These are phyloP conservation scores for Falco novaeseelandiae DNA, from an alignment of 2,797 vertebrate species.

Conservation along the genomic window DNA sequence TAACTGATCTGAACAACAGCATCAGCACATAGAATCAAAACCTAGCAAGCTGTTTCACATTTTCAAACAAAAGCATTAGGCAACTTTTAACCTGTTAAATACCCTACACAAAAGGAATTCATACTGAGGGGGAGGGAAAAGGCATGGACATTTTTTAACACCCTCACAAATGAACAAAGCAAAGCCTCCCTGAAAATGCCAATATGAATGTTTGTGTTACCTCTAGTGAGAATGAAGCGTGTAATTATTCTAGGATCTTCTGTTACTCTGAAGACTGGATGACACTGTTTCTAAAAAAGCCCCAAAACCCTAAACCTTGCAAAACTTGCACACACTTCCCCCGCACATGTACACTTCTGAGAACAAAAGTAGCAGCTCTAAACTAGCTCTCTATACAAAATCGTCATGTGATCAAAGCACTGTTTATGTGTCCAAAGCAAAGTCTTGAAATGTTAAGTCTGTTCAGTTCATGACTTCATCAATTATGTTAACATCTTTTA, in stretches of 20 bases:
- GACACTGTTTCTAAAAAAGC: neutral
- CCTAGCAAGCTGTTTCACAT: neutral
- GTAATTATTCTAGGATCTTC: neutral
- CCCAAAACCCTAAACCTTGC: rapidly evolving
- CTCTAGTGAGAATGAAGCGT: neutral
- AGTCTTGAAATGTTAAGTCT: neutral
- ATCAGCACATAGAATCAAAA: neutral
- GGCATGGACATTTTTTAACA: neutral
- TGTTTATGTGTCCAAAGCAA: neutral
- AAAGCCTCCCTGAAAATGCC: neutral
- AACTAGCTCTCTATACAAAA: neutral
- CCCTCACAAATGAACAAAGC: neutral
- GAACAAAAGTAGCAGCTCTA: neutral
- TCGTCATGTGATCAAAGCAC: neutral
- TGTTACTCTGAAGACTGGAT: neutral
- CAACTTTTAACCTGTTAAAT: neutral
- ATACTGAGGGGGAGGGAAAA: neutral
- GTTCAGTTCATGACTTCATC: neutral
- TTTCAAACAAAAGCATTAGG: neutral
- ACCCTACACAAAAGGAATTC: neutral
- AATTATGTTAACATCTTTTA: neutral
- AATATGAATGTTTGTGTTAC: neutral
- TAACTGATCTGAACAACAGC: neutral
- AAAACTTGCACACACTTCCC: neutral
- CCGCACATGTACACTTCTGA: neutral